Base-by-base conservation (phyloP, 2,797 vertebrate species). In the Semaprochilodus insignis region DNA sequence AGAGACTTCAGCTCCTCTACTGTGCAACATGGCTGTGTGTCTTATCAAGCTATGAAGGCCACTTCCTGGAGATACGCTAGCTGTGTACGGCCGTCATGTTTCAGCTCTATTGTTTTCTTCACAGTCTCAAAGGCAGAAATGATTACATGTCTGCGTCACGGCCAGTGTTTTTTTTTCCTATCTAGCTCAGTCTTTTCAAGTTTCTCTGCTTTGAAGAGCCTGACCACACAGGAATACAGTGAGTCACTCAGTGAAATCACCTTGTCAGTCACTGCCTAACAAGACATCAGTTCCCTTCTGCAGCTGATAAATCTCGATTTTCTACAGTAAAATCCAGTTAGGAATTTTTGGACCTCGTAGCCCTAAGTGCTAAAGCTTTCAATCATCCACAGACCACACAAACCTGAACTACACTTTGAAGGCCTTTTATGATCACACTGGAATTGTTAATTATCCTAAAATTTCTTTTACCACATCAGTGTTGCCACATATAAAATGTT, bases 131-230 rank as follows among this genome's bases (percentile, higher is more conserved):
- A 70, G 36, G 60, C 40, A 75, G 77, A 59, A 73, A 84, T 78
- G 21, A 84, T 81, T 77, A 60, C 52, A 70, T 60, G 65, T 75
- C 62, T 84, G 51, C 66, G 55, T 76, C 78, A 82, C 17, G 48
- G 27, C 72, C 31, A 25, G 1, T 17, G 10, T 34, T 51, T 34
- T 60, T 82, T 78, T 13, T n/a, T 62, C 60, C 67, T 69, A 21
- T 52, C 27, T 62, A 48, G 52, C 80, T 34, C 31, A 16, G 25
- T 21, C 70, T 82, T 81, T 85, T 78, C n/a, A 77, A 72, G 13
- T 62, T 78, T 78, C 74, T 27, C 60, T 19, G 71, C 44, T 57
- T 66, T 71, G 27, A 76, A 81, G 19, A 78, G 21, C 34, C 59
- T 57, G 51, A 80, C 69, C 54, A 62, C 55, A 73, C 51, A 75